Evolutionary conservation across 2,797 vertebrate species (phyloP).

Genomic region (Ficedula albicollis): DNA sequence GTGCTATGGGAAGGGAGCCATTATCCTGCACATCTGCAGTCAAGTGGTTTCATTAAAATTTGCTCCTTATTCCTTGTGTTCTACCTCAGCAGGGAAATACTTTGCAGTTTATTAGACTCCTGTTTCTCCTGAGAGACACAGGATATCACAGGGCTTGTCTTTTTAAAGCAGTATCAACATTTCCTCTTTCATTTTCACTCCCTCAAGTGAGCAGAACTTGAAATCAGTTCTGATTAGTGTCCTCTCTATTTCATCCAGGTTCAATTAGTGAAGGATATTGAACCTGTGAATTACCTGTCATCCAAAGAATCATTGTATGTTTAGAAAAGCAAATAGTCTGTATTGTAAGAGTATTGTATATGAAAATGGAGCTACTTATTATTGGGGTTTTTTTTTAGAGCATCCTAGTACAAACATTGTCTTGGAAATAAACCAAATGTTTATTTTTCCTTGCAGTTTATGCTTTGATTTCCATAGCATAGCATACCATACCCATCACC

Average conservation of each 20-base stretch:
- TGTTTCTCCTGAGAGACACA: constrained; percentile 20
- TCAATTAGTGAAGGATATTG: constrained; percentile 76
- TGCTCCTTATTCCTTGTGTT: constrained; percentile 27
- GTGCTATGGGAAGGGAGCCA: background rate
- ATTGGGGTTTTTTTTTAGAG: background rate
- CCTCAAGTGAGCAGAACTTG: constrained; percentile 63
- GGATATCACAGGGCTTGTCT: constrained; percentile 49
- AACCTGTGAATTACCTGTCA: constrained; percentile 74
- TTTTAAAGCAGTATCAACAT: constrained; percentile 51
- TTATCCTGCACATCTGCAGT: background rate
- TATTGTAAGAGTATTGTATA: constrained; percentile 50
- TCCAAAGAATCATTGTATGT: constrained; percentile 42
- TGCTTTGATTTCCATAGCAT: background rate
- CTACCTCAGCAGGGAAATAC: constrained; percentile 46
- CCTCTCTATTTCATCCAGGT: constrained; percentile 62
- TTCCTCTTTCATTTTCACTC: constrained; percentile 49
- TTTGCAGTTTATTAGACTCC: constrained; percentile 26
- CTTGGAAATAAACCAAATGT: background rate
- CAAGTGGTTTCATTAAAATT: constrained; percentile 32
- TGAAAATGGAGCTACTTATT: constrained; percentile 44
- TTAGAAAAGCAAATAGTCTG: constrained; percentile 62
- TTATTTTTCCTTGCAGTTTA: background rate
- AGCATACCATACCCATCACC: background rate
- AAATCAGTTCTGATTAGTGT: constrained; percentile 74
- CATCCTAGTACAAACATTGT: background rate